Percentiles rank a stretch among this genome's conserved stretches.
phyloP scores from a whole-genome alignment of 2,888 invertebrate genomes.

The Protodeltote pygarga region DNA sequence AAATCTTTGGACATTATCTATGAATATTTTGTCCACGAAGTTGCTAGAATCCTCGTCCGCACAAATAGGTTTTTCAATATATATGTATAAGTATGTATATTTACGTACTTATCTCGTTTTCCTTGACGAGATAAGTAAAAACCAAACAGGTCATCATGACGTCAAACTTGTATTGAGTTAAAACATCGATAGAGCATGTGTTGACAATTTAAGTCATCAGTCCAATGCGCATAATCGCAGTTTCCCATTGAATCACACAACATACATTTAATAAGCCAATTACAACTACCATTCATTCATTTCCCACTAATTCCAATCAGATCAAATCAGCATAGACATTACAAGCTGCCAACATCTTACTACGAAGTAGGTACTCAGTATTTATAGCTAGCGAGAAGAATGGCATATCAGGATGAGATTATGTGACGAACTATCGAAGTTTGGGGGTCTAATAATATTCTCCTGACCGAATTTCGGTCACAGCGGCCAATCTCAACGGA shows the following conservation, averaged over 20 bases:
- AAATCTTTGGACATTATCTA: too few species aligned
- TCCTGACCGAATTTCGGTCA: too few species aligned
- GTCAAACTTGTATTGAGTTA: neutral
- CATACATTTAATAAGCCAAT: constrained; percentile 15
- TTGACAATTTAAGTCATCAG: constrained; percentile 2
- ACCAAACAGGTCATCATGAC: constrained; percentile 8
- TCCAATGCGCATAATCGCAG: constrained; percentile 3
- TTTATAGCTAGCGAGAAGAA: constrained; percentile 20
- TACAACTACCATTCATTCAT: constrained; percentile 20
- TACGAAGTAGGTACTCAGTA: constrained; percentile 27
- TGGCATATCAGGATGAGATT: constrained; percentile 32
- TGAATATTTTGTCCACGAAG: too few species aligned
- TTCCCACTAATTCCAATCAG: constrained; percentile 37
- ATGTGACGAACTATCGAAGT: constrained; percentile 6
- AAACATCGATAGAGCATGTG: constrained; percentile 8
- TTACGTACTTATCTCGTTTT: constrained; percentile 1
- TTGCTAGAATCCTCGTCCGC: too few species aligned
- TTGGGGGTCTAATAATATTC: constrained; percentile 5
- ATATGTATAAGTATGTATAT: neutral
- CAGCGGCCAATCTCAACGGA: too few species aligned
- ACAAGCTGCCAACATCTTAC: constrained; percentile 22
- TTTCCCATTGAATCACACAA: constrained; percentile 36
- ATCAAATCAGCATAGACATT: constrained; percentile 31
- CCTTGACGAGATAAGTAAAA: constrained; percentile 21
- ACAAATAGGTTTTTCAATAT: too few species aligned